Evolutionary conservation across 2,888 invertebrate species (phyloP).

Genomic region (Strigamia transsilvanica): DNA sequence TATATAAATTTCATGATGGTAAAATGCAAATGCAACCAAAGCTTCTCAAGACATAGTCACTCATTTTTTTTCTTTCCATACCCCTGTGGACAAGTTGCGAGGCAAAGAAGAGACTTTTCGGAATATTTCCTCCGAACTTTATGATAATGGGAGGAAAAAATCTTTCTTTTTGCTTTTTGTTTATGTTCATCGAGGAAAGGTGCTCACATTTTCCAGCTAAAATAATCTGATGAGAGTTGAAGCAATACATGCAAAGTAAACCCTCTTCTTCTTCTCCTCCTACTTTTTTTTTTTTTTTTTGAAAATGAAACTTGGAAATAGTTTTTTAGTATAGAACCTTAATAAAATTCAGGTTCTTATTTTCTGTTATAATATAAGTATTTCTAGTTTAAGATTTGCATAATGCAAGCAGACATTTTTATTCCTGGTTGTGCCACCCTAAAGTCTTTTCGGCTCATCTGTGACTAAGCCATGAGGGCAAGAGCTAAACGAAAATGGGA

Average conservation of each 20-base stretch:
- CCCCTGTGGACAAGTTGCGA: constrained; percentile 12
- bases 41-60: constrained; percentile 15
- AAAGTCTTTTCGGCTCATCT: not conserved
- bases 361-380: not conserved
- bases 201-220: constrained; percentile 14
- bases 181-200: constrained; percentile 17
- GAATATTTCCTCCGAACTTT: constrained; percentile 20
- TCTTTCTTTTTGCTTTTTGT: constrained; percentile 17
- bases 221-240: not conserved
- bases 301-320: constrained; percentile 9
- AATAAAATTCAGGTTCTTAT: not conserved
- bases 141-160: constrained; percentile 14
- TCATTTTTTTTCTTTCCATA: constrained; percentile 6
- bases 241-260: not conserved
- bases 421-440: not conserved
- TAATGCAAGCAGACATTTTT: not conserved
- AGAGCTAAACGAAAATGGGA: not conserved
- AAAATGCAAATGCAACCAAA: constrained; percentile 10
- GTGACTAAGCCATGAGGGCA: not conserved
- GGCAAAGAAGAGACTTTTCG: constrained; percentile 20
- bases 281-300: not conserved
- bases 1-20: constrained; percentile 20
- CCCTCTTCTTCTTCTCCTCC: not conserved
- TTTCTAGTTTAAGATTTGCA: not conserved
- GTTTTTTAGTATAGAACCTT: not conserved